Base-by-base conservation (phyloP, 2,797 vertebrate species). In the Salmo trutta region DNA sequence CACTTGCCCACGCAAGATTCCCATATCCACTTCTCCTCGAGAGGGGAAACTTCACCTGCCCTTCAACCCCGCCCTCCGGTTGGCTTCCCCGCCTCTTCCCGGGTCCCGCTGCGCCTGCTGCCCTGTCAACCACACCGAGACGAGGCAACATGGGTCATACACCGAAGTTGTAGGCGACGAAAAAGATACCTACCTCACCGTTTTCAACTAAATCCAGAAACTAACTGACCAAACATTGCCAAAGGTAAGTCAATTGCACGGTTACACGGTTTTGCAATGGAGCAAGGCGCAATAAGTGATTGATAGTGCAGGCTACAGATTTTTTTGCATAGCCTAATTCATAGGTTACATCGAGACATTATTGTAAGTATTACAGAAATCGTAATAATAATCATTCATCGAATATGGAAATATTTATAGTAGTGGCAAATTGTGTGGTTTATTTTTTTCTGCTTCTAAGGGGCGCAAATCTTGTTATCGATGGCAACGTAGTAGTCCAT, bases 1-100 rank as follows among this genome's bases (percentile, higher is more conserved):
- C 36, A 31, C 14, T 7, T 27, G 24, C 62, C 21, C 21, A 65
- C 24, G 62, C 62, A 27, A 27, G 62, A 7, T 24, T 29, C 27
- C 62, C 17, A 29, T 24, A 70, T 41, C 68, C 14, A 5, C 14
- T 53, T 27, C 4, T 56, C 52, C 12, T 4, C n/a, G 53, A 24
- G 7, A 41, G 66, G 31, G 14, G 7, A 71, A 65, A 77, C 66
- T 77, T 75, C 76, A 81, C 79, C 79, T 75, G 79, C 71, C 15
- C 16, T 62, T 79, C 78, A 77, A 79, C 81, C 54, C 81, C 81
- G 71, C 81, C 81, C 52, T 68, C 67, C 19, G 4, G n/a, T 53
- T 33, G n/a, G 10, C 41, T 59, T 17, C 36, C 4, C 75, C 52
- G 62, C 71, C 73, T 67, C 59, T 70, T 29, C 33, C 59, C 70